These are phyloP conservation scores for Heterodera schachtii DNA, from an alignment of 1,140 invertebrate genomes.

Conservation along the genomic window DNA sequence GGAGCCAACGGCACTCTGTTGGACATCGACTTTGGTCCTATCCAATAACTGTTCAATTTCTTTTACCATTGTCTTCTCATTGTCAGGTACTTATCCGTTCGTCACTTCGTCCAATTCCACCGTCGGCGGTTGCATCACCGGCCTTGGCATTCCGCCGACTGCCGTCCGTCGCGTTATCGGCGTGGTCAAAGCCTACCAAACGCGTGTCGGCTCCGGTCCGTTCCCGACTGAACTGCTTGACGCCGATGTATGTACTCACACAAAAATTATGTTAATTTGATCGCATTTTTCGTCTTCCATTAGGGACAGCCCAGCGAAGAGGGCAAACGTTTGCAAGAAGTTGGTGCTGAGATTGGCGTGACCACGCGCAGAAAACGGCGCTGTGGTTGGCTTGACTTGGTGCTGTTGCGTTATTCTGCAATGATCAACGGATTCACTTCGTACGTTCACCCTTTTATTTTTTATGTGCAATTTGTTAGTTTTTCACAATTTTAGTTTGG, in stretches of 20 bases:
- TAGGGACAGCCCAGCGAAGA: conserved; percentile 71
- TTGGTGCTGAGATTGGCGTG: conserved; percentile 89
- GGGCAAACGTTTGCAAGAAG: conserved; percentile 79
- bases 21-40: conserved; percentile 90
- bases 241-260: conserved; percentile 3
- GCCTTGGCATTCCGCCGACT: conserved; percentile 87
- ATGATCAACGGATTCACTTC: conserved; percentile 89
- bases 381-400: conserved; percentile 97
- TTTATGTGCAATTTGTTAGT: neutral
- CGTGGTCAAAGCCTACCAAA: conserved; percentile 86
- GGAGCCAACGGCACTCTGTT: conserved; percentile 95
- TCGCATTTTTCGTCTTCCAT: conserved; percentile 36
- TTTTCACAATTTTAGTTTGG: conserved; percentile 70
- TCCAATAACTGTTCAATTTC: too few relatives aligned
- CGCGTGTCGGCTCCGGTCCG: conserved; percentile 93
- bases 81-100: conserved; percentile 91
- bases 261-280: neutral
- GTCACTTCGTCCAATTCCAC: conserved; percentile 99
- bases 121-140: conserved; percentile 95
- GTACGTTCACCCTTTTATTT: conserved; percentile 66
- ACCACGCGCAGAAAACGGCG: conserved; percentile 89
- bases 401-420: conserved; percentile 83
- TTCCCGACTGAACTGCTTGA: conserved; percentile 84
- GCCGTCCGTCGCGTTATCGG: conserved; percentile 88
- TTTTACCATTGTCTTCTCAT: conserved; percentile 38